Evolutionary conservation across 2,797 vertebrate species (phyloP).

Genomic region (Champsocephalus esox): DNA sequence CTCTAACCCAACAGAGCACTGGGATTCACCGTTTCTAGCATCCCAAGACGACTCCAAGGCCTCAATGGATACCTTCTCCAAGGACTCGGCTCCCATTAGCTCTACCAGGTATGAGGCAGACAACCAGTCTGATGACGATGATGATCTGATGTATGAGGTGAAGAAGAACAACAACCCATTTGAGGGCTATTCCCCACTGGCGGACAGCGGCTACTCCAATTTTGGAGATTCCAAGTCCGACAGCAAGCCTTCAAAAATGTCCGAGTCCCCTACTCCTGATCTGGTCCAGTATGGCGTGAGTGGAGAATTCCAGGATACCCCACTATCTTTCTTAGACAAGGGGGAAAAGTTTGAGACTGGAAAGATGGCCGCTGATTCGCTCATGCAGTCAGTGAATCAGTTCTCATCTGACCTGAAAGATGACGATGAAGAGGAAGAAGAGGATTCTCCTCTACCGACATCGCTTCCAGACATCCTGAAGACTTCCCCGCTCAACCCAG

Average conservation of each 20-base stretch:
- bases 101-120: slow-evolving; percentile 66
- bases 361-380: slow-evolving; percentile 82
- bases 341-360: slow-evolving; percentile 87
- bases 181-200: slow-evolving; percentile 80
- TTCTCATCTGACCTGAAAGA: slow-evolving; percentile 86
- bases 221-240: slow-evolving; percentile 77
- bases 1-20: slow-evolving; percentile 84
- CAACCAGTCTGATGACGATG: slow-evolving; percentile 81
- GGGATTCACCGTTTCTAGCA: slow-evolving; percentile 77
- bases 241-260: slow-evolving; percentile 78
- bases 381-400: slow-evolving; percentile 84
- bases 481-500: slow-evolving; percentile 88
- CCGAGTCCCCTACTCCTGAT: slow-evolving; percentile 95
- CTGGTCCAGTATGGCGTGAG: slow-evolving; percentile 93
- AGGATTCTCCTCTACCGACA: slow-evolving; percentile 78
- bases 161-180: slow-evolving; percentile 84
- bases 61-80: slow-evolving; percentile 80
- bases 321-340: slow-evolving; percentile 84
- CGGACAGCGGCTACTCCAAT: slow-evolving; percentile 75
- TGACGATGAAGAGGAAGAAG: slow-evolving; percentile 62
- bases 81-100: slow-evolving; percentile 69
- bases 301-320: slow-evolving; percentile 86
- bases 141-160: slow-evolving; percentile 81
- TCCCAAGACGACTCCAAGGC: slow-evolving; percentile 78
- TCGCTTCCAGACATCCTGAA: slow-evolving; percentile 94